Base-by-base conservation (phyloP, 2,888 invertebrate genomes). In the Rhagium mordax region DNA sequence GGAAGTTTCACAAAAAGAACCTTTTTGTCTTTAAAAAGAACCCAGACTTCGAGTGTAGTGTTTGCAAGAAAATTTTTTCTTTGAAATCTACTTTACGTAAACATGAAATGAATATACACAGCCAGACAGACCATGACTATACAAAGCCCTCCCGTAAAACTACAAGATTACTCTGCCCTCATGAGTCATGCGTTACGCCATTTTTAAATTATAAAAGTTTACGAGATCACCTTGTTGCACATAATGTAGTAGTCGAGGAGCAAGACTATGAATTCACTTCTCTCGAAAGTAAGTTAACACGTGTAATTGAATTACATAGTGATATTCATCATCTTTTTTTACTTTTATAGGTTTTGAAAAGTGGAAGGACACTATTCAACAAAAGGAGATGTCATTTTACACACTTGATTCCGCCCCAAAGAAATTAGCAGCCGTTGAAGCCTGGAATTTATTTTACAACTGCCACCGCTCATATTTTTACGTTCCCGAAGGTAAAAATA, bases 381-480 rank as follows among this genome's bases (percentile, higher is more conserved):
- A 59, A 59, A 47, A 59, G 10, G 55, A 57, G 29, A 55, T 59
- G 41, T 68, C 59, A 68, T 59, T 55, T 68, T 68, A 57, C 16
- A 21, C 41, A 48, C 55, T 51, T 55, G 57, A 67, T 33, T 41
- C 66, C 2, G 53, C 55, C 16, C 66, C 66, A 33, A 53, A 67
- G 16, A 53, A 67, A 33, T 55, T 29, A 20, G 33, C 53, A 20
- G 4, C 16, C 13, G 29, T 24, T 16, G 53, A 48, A 48, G 33
- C 33, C 20, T 55, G 15, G 33, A 55, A 53, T 18, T 29, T 20
- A 55, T 67, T 33, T 70, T 70, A 51, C 41, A 61, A 70, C 18
- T 70, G 62, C 53, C 70, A 62, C 55, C 70, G 70, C 33, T 70
- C 61, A n/a, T 70, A 62, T 62, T 10, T 6, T 8, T 70, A 70